Conservation (phyloP, 2,113 vertebrate species). For the Odobenus rosmarus region DNA sequence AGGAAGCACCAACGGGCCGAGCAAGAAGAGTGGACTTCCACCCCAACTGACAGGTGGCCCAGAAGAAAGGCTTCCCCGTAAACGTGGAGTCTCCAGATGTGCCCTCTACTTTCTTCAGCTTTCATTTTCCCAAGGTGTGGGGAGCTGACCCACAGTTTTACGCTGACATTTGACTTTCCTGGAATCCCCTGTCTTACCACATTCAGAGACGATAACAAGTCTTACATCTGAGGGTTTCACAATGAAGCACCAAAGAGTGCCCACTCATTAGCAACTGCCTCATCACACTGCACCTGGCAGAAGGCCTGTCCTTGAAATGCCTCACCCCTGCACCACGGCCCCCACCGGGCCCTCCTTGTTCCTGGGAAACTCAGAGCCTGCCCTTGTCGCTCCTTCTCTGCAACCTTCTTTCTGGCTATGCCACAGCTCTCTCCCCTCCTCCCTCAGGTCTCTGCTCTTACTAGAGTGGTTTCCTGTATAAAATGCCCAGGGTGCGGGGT, state of each 20-base stretch:
- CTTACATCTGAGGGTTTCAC: neutral
- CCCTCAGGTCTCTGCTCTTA: neutral
- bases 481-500: rapidly evolving
- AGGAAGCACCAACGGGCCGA: rapidly evolving
- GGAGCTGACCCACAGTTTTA: no score
- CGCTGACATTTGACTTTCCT: neutral
- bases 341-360: rapidly evolving
- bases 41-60: rapidly evolving
- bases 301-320: neutral
- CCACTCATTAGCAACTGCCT: neutral
- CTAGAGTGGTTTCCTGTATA: neutral
- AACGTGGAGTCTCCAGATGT: neutral
- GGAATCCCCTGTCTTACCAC: neutral
- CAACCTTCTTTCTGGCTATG: neutral
- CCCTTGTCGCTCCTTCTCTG: neutral
- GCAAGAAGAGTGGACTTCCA: neutral
- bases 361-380: neutral
- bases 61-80: no score
- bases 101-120: neutral
- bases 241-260: neutral
- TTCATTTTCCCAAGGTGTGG: neutral
- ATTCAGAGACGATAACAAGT: neutral
- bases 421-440: neutral
- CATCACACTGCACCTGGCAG: no score
- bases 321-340: rapidly evolving